Evolutionary conservation across 2,888 invertebrate genomes (phyloP).

Genomic region (Rhyacophila evoluta): DNA sequence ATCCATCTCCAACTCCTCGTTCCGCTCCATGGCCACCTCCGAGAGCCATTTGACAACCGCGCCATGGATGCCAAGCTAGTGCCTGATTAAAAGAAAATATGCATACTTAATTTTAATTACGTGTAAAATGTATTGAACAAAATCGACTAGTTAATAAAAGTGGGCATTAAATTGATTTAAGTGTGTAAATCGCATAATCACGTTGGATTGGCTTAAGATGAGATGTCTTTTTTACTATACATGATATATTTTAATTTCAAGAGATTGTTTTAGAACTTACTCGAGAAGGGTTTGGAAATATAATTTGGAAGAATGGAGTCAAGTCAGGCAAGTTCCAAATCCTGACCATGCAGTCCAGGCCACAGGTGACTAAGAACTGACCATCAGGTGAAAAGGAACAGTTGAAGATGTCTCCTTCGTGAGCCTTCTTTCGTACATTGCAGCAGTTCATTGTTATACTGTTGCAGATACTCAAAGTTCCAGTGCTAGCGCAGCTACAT

Average conservation of each 20-base stretch:
- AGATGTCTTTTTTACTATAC: too few relatives aligned
- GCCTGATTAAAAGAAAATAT: conserved; percentile 59
- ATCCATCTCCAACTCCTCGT: conserved; percentile 56
- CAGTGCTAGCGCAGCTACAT: conserved; percentile 41
- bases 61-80: conserved; percentile 67
- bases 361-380: conserved; percentile 56
- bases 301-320: conserved; percentile 57
- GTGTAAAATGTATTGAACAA: too few relatives aligned
- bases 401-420: conserved; percentile 55
- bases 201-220: too few relatives aligned
- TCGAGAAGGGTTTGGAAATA: conserved; percentile 57
- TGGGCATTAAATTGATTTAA: too few relatives aligned
- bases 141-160: too few relatives aligned
- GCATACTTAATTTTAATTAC: too few relatives aligned
- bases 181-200: too few relatives aligned
- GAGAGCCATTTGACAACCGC: conserved; percentile 63
- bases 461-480: conserved; percentile 33
- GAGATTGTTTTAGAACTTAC: conserved; percentile 40
- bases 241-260: too few relatives aligned
- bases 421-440: conserved; percentile 36
- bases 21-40: conserved; percentile 62
- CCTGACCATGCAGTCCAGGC: conserved; percentile 54
- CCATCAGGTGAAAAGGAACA: conserved; percentile 56
- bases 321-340: conserved; percentile 56
- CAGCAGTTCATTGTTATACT: neutral